Conservation (phyloP, 2,888 invertebrate genomes). For the Pedicia rivosa region DNA sequence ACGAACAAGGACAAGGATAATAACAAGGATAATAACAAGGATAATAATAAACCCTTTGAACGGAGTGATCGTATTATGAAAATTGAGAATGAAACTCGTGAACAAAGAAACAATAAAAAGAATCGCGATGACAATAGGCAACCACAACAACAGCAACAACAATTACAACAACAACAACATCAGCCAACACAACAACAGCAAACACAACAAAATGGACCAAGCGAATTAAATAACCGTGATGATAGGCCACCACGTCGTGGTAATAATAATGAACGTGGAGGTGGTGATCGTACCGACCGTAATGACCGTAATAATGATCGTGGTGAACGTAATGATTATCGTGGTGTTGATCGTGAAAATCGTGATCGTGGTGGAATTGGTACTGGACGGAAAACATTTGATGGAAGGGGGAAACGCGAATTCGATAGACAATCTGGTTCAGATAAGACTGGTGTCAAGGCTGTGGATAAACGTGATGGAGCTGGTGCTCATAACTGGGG, state of each 20-base stretch:
- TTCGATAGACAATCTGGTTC: constrained; percentile 91
- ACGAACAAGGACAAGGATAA: too few species aligned
- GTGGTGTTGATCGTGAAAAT: constrained; percentile 26
- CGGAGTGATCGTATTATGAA: constrained; percentile 1
- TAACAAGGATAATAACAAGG: too few species aligned
- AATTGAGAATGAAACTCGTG: constrained; percentile 37
- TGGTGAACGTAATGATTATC: constrained; percentile 32
- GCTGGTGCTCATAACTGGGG: constrained; percentile 95
- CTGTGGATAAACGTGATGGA: constrained; percentile 88
- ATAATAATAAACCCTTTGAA: too few species aligned
- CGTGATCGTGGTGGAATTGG: constrained; percentile 24
- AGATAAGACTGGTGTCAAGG: constrained; percentile 87
- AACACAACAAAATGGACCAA: background rate
- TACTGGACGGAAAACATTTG: constrained; percentile 27
- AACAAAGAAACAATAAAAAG: constrained; percentile 53
- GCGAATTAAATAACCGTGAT: constrained; percentile 16
- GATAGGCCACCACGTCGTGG: constrained; percentile 21
- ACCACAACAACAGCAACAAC: constrained; percentile 18
- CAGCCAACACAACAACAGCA: background rate
- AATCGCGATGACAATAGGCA: constrained; percentile 36
- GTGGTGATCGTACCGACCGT: constrained; percentile 35
- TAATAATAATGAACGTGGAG: constrained; percentile 31
- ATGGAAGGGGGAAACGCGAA: constrained; percentile 63
- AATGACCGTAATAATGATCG: too few species aligned
- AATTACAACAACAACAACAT: constrained; percentile 6